Percentiles rank a stretch among this genome's conserved stretches.
These are phyloP conservation scores for Argyresthia albistria DNA, from an alignment of 2,888 invertebrate species.

Conservation along the genomic window DNA sequence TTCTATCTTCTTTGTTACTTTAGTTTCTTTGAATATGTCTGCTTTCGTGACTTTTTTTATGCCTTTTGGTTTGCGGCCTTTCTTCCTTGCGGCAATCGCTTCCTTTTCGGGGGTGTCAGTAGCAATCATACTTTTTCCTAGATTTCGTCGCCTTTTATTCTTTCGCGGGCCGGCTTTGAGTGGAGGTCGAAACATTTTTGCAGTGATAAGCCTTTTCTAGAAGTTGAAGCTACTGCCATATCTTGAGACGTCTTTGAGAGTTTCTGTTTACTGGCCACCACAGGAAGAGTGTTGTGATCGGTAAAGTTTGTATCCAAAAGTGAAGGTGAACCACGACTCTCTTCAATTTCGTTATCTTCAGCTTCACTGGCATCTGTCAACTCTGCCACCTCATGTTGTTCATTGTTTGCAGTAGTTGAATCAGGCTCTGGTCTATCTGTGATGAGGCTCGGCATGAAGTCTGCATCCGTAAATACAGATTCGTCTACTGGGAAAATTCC, in stretches of 20 bases:
- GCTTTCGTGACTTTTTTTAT: not conserved
- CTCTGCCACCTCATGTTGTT: not conserved
- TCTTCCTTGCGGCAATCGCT: not conserved
- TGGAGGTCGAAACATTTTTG: not conserved
- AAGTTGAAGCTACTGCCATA: not conserved
- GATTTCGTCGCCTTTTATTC: slow-evolving; percentile 3
- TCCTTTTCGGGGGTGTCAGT: slow-evolving; percentile 9
- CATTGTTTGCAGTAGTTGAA: not conserved
- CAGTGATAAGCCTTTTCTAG: not conserved
- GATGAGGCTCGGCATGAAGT: slow-evolving; percentile 13
- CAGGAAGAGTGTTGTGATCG: not conserved
- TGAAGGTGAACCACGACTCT: not conserved
- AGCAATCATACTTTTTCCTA: slow-evolving; percentile 7
- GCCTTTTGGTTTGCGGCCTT: not conserved
- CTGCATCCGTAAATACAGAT: slow-evolving; percentile 14
- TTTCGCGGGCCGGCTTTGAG: slow-evolving; percentile 2
- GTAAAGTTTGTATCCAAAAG: not conserved
- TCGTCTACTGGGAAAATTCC: slow-evolving; percentile 16
- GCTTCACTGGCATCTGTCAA: not conserved
- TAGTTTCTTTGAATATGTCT: not conserved
- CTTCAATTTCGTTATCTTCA: not conserved
- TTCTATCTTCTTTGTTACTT: not conserved
- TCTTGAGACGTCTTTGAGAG: not conserved
- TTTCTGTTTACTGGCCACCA: not conserved
- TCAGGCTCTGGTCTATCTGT: slow-evolving; percentile 8